Percentiles rank a stretch among this genome's conserved stretches.
Evolutionary conservation across 2,113 vertebrate species (phyloP).

Genomic region (Nycticorax nycticorax): DNA sequence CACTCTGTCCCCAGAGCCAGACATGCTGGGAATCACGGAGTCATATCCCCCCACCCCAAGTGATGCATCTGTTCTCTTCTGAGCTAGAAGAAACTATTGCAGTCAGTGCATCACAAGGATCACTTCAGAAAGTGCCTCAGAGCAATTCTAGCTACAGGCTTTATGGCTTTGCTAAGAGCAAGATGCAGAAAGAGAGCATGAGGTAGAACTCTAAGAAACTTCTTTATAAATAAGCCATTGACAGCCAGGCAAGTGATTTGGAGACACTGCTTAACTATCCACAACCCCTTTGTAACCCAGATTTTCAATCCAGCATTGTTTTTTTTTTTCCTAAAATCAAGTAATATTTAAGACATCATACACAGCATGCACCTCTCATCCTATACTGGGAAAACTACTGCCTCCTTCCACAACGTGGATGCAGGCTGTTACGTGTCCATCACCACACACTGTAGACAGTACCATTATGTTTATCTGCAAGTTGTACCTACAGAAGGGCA

Average conservation of each 20-base stretch:
- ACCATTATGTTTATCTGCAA: background rate
- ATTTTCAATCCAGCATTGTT: background rate
- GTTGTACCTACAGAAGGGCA: background rate
- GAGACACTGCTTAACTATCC: background rate
- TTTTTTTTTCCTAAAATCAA: background rate
- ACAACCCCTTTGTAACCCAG: background rate
- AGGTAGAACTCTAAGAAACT: background rate
- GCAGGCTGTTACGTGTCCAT: background rate
- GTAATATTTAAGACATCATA: background rate
- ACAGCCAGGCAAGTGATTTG: background rate
- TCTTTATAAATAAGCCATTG: background rate
- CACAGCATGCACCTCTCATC: background rate
- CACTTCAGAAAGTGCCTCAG: background rate
- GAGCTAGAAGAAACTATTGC: background rate
- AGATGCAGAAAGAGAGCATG: background rate
- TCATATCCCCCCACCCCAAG: background rate
- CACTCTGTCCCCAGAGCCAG: background rate
- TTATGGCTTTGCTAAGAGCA: background rate
- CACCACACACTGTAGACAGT: background rate
- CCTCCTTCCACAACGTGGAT: background rate
- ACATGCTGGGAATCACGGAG: background rate
- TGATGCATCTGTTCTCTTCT: background rate
- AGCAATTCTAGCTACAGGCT: background rate
- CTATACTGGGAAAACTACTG: background rate
- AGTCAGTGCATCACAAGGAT: background rate